phyloP scores from a whole-genome alignment of 2,888 invertebrate genomes.

The Harpalus rubripes region DNA sequence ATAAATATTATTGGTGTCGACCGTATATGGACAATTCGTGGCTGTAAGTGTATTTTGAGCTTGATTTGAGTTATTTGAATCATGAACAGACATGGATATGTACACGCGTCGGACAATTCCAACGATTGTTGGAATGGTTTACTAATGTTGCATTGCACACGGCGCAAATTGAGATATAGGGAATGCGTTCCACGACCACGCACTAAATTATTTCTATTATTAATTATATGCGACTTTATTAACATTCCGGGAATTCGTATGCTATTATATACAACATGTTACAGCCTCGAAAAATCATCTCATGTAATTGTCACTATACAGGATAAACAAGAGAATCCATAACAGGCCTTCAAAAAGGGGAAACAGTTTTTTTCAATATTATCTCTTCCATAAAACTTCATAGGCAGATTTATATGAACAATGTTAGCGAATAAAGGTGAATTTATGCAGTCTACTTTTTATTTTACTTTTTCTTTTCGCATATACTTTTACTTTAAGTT shows the following conservation, averaged over 20 bases:
- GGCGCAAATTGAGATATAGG: conserved; percentile 30
- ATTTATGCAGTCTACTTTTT: too few species aligned
- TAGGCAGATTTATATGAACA: too few species aligned
- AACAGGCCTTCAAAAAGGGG: too few species aligned
- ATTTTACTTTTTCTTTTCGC: too few species aligned
- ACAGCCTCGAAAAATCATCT: neutral
- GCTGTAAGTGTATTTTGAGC: neutral
- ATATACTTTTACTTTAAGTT: too few species aligned
- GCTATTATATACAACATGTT: neutral
- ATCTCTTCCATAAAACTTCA: too few species aligned
- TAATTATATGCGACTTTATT: conserved; percentile 28
- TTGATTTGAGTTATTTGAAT: conserved; percentile 35
- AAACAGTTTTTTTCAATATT: too few species aligned
- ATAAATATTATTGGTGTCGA: neutral
- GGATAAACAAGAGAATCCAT: too few species aligned
- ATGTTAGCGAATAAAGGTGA: too few species aligned
- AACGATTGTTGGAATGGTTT: conserved; percentile 22
- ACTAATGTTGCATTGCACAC: conserved; percentile 26
- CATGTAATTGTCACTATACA: neutral
- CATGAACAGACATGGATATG: neutral
- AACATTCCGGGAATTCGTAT: conserved; percentile 13
- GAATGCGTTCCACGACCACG: conserved; percentile 8
- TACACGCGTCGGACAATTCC: conserved; percentile 12
- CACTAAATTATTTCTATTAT: conserved; percentile 35
- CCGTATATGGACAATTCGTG: neutral